Evolutionary conservation across 2,888 invertebrate genomes (phyloP).

Genomic region (Acrocera orbiculus): DNA sequence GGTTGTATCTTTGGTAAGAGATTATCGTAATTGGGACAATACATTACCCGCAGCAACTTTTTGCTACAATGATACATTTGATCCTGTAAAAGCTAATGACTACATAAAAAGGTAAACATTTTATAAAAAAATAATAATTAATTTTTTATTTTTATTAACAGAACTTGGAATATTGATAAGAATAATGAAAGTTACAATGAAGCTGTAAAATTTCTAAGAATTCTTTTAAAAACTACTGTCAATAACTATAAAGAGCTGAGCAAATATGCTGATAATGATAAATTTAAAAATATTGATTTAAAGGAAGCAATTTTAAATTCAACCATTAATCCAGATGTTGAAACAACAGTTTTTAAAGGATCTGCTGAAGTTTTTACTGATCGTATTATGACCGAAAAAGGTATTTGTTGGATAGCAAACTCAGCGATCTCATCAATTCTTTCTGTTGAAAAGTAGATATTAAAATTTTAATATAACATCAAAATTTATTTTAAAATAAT

Average conservation of each 20-base stretch:
- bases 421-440: conserved; percentile 32
- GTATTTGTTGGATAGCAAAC: conserved; percentile 46
- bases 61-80: conserved; percentile 26
- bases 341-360: too few species aligned
- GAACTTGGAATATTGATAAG: conserved; percentile 29
- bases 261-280: conserved; percentile 28
- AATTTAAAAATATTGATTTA: conserved; percentile 30
- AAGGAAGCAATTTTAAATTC: conserved; percentile 21
- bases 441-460: too few species aligned
- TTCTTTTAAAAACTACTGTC: conserved; percentile 32
- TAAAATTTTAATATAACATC: too few species aligned
- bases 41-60: conserved; percentile 26
- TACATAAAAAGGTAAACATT: conserved; percentile 17
- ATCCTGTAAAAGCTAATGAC: conserved; percentile 22
- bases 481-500: background rate
- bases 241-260: conserved; percentile 27
- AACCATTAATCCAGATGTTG: too few species aligned
- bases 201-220: conserved; percentile 31
- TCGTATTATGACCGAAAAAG: conserved; percentile 50
- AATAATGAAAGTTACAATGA: conserved; percentile 31
- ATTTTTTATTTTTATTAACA: background rate
- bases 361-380: too few species aligned
- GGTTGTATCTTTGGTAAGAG: conserved; percentile 26
- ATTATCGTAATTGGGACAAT: conserved; percentile 28
- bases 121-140: too few species aligned